Percentiles rank a stretch among this genome's conserved stretches.
phyloP scores from a whole-genome alignment of 1,140 invertebrate genomes.

The Drosophila elegans region DNA sequence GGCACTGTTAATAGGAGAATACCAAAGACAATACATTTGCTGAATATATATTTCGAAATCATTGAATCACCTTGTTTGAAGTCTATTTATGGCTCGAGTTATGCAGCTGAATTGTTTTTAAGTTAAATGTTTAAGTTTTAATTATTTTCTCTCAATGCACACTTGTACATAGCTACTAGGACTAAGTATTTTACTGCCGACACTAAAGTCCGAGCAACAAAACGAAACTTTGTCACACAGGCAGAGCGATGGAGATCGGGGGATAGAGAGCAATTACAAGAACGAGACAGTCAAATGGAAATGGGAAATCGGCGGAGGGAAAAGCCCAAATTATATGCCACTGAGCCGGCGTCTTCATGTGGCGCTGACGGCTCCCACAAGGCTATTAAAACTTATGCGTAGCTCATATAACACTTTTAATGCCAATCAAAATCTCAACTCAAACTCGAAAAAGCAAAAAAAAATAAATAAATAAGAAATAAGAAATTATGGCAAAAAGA shows the following conservation, averaged over 20 bases:
- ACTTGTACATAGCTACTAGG: conserved; percentile 11
- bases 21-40: too few relatives aligned
- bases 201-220: conserved; percentile 69
- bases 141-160: conserved; percentile 10
- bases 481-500: conserved; percentile 11
- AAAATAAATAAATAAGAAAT: not conserved
- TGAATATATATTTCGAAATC: too few relatives aligned
- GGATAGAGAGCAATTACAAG: conserved; percentile 59
- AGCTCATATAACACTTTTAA: conserved; percentile 76
- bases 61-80: too few relatives aligned
- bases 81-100: too few relatives aligned
- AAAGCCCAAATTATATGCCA: conserved; percentile 26
- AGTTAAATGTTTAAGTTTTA: too few relatives aligned
- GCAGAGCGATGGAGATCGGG: not conserved
- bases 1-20: too few relatives aligned
- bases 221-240: conserved; percentile 70
- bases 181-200: conserved; percentile 71
- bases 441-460: conserved; percentile 28
- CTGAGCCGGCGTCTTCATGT: conserved; percentile 10
- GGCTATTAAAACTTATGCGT: conserved; percentile 75
- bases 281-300: conserved; percentile 51
- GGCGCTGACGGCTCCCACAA: conserved; percentile 30
- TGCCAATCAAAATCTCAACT: conserved; percentile 70
- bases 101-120: too few relatives aligned
- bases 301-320: conserved; percentile 45